Conservation (phyloP, 2,888 invertebrate species). For the Achlya flavicornis region DNA sequence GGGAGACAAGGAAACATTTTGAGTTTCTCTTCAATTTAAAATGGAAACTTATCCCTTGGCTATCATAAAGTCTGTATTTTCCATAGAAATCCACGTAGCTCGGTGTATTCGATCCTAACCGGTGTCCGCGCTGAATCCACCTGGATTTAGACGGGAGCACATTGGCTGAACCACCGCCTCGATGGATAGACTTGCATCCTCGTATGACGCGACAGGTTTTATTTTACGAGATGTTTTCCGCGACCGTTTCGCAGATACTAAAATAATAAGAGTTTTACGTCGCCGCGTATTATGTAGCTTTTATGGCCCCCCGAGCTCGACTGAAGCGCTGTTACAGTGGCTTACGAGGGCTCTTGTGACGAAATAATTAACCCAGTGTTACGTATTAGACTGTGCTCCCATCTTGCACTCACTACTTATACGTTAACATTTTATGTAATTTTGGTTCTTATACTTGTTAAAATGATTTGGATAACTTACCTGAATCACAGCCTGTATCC, state of each 20-base stretch:
- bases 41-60: conserved; percentile 82
- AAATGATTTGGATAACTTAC: too few species aligned
- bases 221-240: conserved; percentile 80
- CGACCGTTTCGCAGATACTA: conserved; percentile 81
- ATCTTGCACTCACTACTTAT: conserved; percentile 57
- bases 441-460: too few species aligned
- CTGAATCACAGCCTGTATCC: too few species aligned
- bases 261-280: conserved; percentile 83
- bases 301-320: conserved; percentile 75
- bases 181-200: conserved; percentile 62
- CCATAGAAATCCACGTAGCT: conserved; percentile 80
- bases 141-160: conserved; percentile 72
- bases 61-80: conserved; percentile 82
- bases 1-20: conserved; percentile 79
- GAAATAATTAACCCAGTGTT: conserved; percentile 80
- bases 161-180: conserved; percentile 60
- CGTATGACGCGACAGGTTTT: conserved; percentile 69
- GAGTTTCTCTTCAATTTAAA: conserved; percentile 82
- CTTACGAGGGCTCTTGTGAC: conserved; percentile 79
- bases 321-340: conserved; percentile 77
- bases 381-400: conserved; percentile 68
- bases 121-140: conserved; percentile 78
- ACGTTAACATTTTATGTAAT: conserved; percentile 49
- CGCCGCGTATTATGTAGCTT: conserved; percentile 80
- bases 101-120: conserved; percentile 73